These are phyloP conservation scores for Danio albolineatus DNA, from an alignment of 2,797 vertebrate genomes.

Conservation along the genomic window DNA sequence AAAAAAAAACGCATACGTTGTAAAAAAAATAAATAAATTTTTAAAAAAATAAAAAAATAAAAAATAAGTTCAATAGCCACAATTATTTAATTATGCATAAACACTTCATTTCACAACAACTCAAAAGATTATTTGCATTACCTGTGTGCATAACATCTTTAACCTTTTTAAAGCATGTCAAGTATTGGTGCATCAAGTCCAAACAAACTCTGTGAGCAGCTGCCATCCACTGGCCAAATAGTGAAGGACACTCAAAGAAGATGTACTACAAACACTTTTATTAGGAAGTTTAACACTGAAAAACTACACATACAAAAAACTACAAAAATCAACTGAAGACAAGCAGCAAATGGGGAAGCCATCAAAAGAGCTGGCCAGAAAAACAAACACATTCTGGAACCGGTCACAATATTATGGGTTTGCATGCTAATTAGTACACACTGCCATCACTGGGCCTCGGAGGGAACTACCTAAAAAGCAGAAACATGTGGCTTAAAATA, in stretches of 20 bases:
- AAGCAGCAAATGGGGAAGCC: neutral
- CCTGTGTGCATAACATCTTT: too few species aligned
- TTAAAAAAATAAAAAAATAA: too few species aligned
- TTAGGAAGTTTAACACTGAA: conserved; percentile 61
- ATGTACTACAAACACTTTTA: conserved; percentile 63
- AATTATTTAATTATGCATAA: too few species aligned
- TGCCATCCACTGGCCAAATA: conserved; percentile 71
- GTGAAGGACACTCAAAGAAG: conserved; percentile 23
- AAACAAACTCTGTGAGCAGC: neutral
- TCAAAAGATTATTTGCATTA: too few species aligned
- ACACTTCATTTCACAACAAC: too few species aligned
- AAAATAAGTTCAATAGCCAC: too few species aligned
- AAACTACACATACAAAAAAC: neutral
- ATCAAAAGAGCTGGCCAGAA: neutral
- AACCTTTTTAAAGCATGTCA: too few species aligned
- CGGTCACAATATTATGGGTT: neutral
- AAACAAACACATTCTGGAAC: neutral
- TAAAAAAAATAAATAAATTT: too few species aligned
- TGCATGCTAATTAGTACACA: conserved; percentile 29
- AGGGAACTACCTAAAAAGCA: conserved; percentile 54
- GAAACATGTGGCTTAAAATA: neutral
- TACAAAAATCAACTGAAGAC: neutral
- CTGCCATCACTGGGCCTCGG: conserved; percentile 47
- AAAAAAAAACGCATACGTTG: too few species aligned
- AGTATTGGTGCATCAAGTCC: neutral